Evolutionary conservation across 2,113 vertebrate species (phyloP), one percentile per base, ranked within the genome.

Genomic region (Eptatretus burgeri): DNA sequence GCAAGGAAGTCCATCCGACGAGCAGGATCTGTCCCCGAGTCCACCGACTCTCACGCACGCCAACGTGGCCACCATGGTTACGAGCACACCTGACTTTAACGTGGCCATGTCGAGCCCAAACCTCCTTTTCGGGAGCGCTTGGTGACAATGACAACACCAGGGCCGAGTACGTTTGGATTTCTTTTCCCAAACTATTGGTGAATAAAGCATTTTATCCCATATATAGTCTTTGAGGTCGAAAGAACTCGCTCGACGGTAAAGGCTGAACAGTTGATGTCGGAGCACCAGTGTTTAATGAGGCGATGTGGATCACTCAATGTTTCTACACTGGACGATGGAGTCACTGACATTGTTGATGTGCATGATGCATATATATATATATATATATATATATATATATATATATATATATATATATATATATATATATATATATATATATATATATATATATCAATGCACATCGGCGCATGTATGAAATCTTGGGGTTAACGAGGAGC

Each of bases 341-440:
- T 41, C 27, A 41, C 27, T 3, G 27, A 41, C 27, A 7, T 41
- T 41, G 27, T 41, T 41, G 27, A 41, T 41, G 27, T 41, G 27
- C 3, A 41, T 16, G 8, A 53, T 53, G 52, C 52, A 56, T 17
- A 56, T 17, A 56, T 2, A 60, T 12, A 20, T 2, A 60, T 11
- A 60, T 11, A 20, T 7, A 41, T 7, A 41, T 7, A 41, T 7
- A 41, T 41, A 41, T 41, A 41, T 41, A 10, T 60, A 20, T 60
- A 60, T 60, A 60, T 20, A 60, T 60, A 60, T 20, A 60, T 20
- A 60, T 60, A 60, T 60, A 60, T 20, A 60, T 60, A 60, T 17
- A 60, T 20, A 20, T 60, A 60, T 60, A 60, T 60, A 17, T n/a
- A 10, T 10, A 11, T 60, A 10, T 60, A 13, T 60, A 60, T 60